Conservation (phyloP, 2,888 invertebrate species). For the Drosophila melanosoma region DNA sequence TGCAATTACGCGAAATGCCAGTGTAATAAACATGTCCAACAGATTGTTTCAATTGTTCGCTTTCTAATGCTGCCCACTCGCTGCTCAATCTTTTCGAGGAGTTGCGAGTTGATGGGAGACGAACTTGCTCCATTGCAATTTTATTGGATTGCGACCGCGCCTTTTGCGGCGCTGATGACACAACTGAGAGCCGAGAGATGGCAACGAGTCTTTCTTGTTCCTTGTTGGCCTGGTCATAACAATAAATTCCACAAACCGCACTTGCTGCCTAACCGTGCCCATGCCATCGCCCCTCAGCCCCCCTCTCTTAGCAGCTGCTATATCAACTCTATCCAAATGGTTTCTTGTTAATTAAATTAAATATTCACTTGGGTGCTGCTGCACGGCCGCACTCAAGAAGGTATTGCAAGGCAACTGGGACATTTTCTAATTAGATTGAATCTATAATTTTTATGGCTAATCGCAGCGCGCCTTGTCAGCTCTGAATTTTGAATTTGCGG, state of each 20-base stretch:
- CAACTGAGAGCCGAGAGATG: conserved; percentile 29
- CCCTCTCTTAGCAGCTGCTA: not conserved
- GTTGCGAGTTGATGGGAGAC: conserved; percentile 6
- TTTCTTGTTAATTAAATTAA: conserved; percentile 84
- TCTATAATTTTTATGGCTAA: conserved; percentile 84
- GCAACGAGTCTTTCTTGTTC: conserved; percentile 47
- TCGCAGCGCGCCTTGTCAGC: conserved; percentile 58
- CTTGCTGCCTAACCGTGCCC: conserved; percentile 13
- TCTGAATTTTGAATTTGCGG: conserved; percentile 73
- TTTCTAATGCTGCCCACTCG: conserved; percentile 23
- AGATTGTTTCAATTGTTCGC: conserved; percentile 72
- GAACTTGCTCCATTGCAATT: conserved; percentile 43
- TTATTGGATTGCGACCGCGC: conserved; percentile 39
- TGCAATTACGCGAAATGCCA: conserved; percentile 71
- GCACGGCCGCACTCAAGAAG: conserved; percentile 8
- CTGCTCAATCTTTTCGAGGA: conserved; percentile 58
- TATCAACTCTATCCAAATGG: conserved; percentile 59
- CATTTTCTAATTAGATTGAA: conserved; percentile 83
- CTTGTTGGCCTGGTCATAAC: conserved; percentile 74
- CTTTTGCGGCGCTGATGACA: conserved; percentile 58
- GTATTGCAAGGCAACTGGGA: conserved; percentile 52
- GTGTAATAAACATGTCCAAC: conserved; percentile 79
- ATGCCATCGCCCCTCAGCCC: not conserved
- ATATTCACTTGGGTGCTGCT: conserved; percentile 75
- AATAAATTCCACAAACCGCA: conserved; percentile 75